These are phyloP conservation scores for Ceyx margarethae DNA, from an alignment of 2,113 vertebrate genomes.

Conservation along the genomic window DNA sequence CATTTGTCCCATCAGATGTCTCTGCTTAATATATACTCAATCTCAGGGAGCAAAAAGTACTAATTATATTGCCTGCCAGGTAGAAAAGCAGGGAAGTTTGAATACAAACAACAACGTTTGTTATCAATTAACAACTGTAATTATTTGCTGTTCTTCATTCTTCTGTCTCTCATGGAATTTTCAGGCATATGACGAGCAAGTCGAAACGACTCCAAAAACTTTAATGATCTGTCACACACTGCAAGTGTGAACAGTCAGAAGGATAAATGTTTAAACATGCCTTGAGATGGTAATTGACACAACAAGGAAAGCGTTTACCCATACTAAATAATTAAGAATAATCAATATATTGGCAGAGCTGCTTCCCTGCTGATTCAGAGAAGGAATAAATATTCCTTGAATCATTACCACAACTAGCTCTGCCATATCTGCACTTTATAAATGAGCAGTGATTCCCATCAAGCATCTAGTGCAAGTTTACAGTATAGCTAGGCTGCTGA, in stretches of 20 bases:
- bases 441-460: background rate
- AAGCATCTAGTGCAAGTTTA: slow-evolving; percentile 2
- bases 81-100: background rate
- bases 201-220: slow-evolving; percentile 1
- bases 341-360: slow-evolving; percentile 45
- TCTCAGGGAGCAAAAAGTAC: background rate
- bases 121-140: background rate
- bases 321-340: slow-evolving; percentile 13
- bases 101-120: background rate
- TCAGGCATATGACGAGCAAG: slow-evolving; percentile 15
- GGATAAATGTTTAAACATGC: slow-evolving; percentile 27
- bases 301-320: background rate
- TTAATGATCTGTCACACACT: slow-evolving; percentile 20
- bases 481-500: background rate
- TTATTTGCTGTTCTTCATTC: background rate
- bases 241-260: slow-evolving; percentile 25
- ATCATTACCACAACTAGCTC: background rate
- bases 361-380: background rate
- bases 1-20: background rate
- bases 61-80: background rate
- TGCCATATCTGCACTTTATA: background rate
- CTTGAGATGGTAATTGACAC: slow-evolving; percentile 11
- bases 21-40: background rate
- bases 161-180: slow-evolving; percentile 7
- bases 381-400: background rate